Base-by-base conservation (phyloP, 1,140 invertebrate species). In the Euglossa dilemma region DNA sequence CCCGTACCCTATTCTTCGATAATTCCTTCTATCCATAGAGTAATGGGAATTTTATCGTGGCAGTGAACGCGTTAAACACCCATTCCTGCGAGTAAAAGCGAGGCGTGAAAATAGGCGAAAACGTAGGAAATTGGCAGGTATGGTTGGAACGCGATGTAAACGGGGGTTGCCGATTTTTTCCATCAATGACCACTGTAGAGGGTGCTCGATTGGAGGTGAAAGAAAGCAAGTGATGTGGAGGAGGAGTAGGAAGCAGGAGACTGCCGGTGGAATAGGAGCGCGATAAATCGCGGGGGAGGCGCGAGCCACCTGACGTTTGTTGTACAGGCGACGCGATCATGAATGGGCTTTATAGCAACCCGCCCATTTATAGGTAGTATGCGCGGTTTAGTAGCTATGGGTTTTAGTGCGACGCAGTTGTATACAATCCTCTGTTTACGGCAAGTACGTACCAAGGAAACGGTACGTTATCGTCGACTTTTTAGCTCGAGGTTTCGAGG, bases 301-400 rank as follows among this genome's bases (percentile, higher is more conserved):
- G 89, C 89, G 80, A 88, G 85, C 79, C 84, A 85, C 85, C 78
- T 79, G 86, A 88, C 83, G 82, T 88, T 89, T 83, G 89, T 87
- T 87, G 88, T 87, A 90, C 85, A 80, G 80, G 61, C 80, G 87
- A 84, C 87, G 87, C 89, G 91, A 92, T 92, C 91, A 92, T 92
- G 91, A 92, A 91, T 91, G 91, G 90, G 90, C 87, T 92, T 91
- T 91, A 92, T 91, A 89, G 91, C 89, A 85, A 85, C 84, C 83
- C 88, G 75, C 77, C 88, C 87, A 90, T 88, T 87, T 90, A 88
- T 89, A 91, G 86, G 87, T 89, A 85, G 85, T 88, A 85, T 89
- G 85, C 89, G 79, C 82, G 85, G 85, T 91, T 91, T 91, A 91
- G 90, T 91, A 85, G 86, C 89, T 88, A 82, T 86, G 87, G 77